A percentile compares a stretch with the other conserved stretches of the same genome.
phyloP scores from a whole-genome alignment of 2,113 vertebrate genomes.

The Daboia siamensis region DNA sequence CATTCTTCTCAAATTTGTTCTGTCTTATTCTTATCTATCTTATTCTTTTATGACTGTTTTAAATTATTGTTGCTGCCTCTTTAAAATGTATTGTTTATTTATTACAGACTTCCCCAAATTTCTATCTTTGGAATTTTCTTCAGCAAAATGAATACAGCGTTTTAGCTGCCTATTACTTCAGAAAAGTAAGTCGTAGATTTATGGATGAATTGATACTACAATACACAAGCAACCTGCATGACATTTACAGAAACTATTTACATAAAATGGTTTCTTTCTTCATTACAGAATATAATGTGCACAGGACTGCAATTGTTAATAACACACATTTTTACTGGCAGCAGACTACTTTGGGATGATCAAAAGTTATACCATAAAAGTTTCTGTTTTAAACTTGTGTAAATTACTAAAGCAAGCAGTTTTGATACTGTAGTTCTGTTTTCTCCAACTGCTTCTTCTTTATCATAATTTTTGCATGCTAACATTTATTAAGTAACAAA shows the following conservation, averaged over 20 bases:
- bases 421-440: not conserved
- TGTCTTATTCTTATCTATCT: not conserved
- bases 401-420: not conserved
- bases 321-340: too few relatives aligned
- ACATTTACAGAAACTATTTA: not conserved
- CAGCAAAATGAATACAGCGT: not conserved
- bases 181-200: not conserved
- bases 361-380: too few relatives aligned
- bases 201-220: not conserved
- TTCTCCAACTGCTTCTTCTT: not conserved
- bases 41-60: not conserved
- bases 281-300: not conserved
- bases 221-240: not conserved
- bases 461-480: not conserved
- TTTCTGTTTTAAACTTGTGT: not conserved
- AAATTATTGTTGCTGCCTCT: not conserved
- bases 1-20: not conserved
- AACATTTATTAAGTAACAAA: not conserved
- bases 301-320: not conserved
- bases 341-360: too few relatives aligned
- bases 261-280: not conserved
- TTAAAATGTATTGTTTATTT: not conserved
- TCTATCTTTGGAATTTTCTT: not conserved
- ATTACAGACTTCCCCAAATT: not conserved
- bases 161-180: not conserved